A percentile compares a stretch with the other conserved stretches of the same genome.
These are phyloP conservation scores for Diplosoma virens DNA, from an alignment of 23 tunicate species.

Conservation along the genomic window DNA sequence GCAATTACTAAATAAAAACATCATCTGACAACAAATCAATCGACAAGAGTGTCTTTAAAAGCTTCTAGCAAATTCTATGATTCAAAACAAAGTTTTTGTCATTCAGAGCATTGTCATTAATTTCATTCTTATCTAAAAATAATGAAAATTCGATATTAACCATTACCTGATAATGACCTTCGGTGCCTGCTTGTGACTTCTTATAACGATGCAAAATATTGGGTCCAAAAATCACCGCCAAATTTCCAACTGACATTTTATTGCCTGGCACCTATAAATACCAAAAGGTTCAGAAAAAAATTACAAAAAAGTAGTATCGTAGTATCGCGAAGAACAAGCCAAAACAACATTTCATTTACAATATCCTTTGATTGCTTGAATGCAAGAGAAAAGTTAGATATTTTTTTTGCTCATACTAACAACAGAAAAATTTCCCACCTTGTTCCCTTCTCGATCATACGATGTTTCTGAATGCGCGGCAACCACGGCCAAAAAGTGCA, in stretches of 20 bases:
- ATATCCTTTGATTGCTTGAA: no score
- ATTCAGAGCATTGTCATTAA: background rate
- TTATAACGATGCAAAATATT: slow-evolving; percentile 80
- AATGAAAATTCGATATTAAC: background rate
- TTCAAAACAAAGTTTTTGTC: no score
- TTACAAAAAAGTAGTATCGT: no score
- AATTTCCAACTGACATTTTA: slow-evolving; percentile 68
- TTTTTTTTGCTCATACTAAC: no score
- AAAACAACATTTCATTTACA: no score
- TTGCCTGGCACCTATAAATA: slow-evolving; percentile 75
- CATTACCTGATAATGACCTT: slow-evolving; percentile 62
- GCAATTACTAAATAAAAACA: no score
- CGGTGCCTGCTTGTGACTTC: slow-evolving; percentile 29
- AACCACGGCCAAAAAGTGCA: slow-evolving; percentile 63
- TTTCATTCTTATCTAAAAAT: background rate
- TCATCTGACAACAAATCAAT: no score
- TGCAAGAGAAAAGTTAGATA: no score
- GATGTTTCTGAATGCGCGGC: slow-evolving; percentile 60
- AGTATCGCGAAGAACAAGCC: no score
- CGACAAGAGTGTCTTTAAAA: no score
- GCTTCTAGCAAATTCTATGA: no score
- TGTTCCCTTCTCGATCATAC: slow-evolving; percentile 49
- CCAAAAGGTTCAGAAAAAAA: no score
- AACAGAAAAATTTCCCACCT: slow-evolving; percentile 18
- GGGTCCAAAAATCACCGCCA: slow-evolving; percentile 87